Evolutionary conservation across 30 jellyfish, hydroid and myxozoan species (phyloP), one percentile per base, ranked within the genome.

Genomic region (Nemopilema nomurai): DNA sequence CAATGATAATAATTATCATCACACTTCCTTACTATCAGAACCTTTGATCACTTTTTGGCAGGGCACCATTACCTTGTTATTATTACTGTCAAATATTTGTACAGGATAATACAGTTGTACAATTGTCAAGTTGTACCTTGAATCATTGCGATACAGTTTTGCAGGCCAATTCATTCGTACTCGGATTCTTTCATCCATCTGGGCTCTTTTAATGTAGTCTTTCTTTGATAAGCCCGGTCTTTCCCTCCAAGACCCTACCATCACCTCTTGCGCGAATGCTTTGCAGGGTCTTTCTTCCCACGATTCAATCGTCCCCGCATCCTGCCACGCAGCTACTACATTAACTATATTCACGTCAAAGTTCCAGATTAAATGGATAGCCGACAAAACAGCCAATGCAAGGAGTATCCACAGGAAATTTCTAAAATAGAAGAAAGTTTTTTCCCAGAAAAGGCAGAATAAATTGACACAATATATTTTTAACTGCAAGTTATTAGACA

Each of bases 111-210:
- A n/a, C n/a, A n/a, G n/a, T 64, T 19, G 13, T 64, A 64, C 4
- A 64, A 6, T 19, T 64, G 74, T 19, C 26, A 8, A 17, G 41
- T 6, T 24, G 33, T 28, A 91, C 98, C 98, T 92, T n/a, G 91
- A 71, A 76, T 92, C 98, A 51, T 83, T 78, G 30, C 98, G 87
- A 50, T 25, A 81, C 33, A 92, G 74, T 18, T 51, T 76, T 19
- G 87, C 87, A 22, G 98, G 98, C 98, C 98, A 92, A 4, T 87
- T 52, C 86, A 49, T 82, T 33, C 52, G 75, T 25, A 81, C 51
- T 26, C 98, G 78, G 13, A 77, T 92, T 27, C 22, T 65, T 57
- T 22, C 69, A 72, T 92, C 98, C 95, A 87, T 53, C 17, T 74
- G 64, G 62, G 53, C 27, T 28, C 98, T 53, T 49, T 73, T 78